These are phyloP conservation scores for Holothuria glaberrima DNA, from an alignment of 35 echinoderm and acorn worm species.

Conservation along the genomic window DNA sequence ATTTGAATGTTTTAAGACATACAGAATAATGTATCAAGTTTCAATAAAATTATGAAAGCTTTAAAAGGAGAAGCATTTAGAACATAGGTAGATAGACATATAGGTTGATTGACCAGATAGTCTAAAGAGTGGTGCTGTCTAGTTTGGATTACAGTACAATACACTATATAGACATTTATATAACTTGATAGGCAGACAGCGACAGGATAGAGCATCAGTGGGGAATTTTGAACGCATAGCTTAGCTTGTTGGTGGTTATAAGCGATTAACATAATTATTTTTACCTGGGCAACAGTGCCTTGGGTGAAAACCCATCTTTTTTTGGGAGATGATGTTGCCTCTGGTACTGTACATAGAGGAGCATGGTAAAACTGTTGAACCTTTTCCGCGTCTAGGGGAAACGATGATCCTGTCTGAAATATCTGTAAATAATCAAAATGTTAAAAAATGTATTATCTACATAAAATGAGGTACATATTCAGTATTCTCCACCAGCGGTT, in stretches of 20 bases:
- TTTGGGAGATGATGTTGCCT: background rate
- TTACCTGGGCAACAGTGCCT: background rate
- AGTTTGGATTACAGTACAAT: too few relatives aligned
- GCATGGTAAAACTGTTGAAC: background rate
- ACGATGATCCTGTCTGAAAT: background rate
- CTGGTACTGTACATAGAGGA: background rate
- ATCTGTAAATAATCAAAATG: constrained; percentile 21
- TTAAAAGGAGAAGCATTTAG: background rate
- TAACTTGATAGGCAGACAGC: too few relatives aligned
- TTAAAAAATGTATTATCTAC: too few relatives aligned
- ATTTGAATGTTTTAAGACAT: background rate
- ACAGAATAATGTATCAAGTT: background rate
- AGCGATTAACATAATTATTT: too few relatives aligned
- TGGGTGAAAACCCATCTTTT: background rate
- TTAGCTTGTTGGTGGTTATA: too few relatives aligned
- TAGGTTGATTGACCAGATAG: background rate
- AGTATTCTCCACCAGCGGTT: too few relatives aligned
- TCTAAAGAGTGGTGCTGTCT: too few relatives aligned
- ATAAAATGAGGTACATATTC: too few relatives aligned
- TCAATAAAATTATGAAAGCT: background rate
- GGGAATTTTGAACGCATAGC: too few relatives aligned
- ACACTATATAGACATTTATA: too few relatives aligned
- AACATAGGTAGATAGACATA: background rate
- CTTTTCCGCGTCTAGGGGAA: background rate
- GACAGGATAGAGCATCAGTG: too few relatives aligned